Evolutionary conservation across 2,797 vertebrate species (phyloP), one percentile per base, ranked within the genome.

Genomic region (Vireo griseus): DNA sequence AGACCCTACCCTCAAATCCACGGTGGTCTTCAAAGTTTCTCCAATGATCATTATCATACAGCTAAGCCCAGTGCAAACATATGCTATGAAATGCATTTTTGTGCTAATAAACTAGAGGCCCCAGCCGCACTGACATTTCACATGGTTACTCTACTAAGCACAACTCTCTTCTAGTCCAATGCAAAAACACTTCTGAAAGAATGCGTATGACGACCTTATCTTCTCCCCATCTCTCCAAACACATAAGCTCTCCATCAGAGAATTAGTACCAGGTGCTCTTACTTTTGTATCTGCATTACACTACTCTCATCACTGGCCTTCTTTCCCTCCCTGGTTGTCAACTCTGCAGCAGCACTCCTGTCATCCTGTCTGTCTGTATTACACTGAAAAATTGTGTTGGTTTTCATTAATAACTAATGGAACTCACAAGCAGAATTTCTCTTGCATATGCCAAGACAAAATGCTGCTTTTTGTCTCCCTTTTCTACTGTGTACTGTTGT

Each of bases 41-140:
- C 42, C 24, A 42, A 6, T 6, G 6, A 16, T 67, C 18, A 11
- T 1, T 7, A 26, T 10, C 1, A 0, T 0, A 1, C 3, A 67
- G 19, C 16, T 47, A 45, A 73, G 31, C 19, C 8, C 44, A 72
- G 52, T 11, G 50, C 42, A 62, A 68, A 86, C 6, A 50, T 15
- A 22, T 68, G 42, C 39, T 54, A 44, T 20, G 29, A 83, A 91
- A 40, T 12, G 3, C 5, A 48, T 26, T 88, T 89, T 26, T 57
- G 16, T n/a, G 31, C 29, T 40, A 69, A 62, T 16, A 55, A 75
- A 29, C 1, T 2, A 31, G 52, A 73, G 12, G 22, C 8, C 50
- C 40, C 45, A 61, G 58, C 6, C 79, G 68, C 42, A 13, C 0
- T 25, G 28, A 39, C 26, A 51, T 37, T 66, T 90, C 45, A 54